These are phyloP conservation scores for Colossoma macropomum DNA, from an alignment of 2,113 vertebrate genomes.

Conservation along the genomic window DNA sequence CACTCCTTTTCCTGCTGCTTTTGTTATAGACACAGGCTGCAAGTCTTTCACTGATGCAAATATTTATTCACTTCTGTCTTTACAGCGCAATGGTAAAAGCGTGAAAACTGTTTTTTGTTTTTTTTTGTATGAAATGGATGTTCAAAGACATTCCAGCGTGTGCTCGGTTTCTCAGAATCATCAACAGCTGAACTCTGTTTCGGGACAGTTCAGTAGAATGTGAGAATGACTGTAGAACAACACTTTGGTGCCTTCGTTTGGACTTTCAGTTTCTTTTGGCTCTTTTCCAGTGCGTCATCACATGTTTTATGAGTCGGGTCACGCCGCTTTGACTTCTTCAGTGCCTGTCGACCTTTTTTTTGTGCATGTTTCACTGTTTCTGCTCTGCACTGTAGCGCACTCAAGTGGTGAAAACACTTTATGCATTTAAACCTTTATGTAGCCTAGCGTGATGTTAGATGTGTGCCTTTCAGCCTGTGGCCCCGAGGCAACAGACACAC, in stretches of 20 bases:
- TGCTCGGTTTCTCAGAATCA: conserved; percentile 16
- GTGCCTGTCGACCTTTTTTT: not conserved
- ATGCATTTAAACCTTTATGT: conserved; percentile 2
- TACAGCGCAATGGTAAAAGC: conserved; percentile 1
- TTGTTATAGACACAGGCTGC: conserved; percentile 27
- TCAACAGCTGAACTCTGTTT: conserved; percentile 8
- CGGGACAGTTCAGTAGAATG: conserved; percentile 21
- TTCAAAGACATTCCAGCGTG: conserved; percentile 49
- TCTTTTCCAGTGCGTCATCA: not conserved
- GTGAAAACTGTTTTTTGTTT: not conserved
- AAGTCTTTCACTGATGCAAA: conserved; percentile 7
- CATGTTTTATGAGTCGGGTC: conserved; percentile 9
- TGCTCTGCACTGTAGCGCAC: conserved; percentile 28
- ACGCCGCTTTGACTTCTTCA: not conserved
- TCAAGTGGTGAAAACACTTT: conserved; percentile 32
- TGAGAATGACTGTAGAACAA: conserved; percentile 17
- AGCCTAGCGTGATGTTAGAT: conserved; percentile 10
- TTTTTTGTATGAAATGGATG: not conserved
- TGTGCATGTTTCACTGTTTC: conserved; percentile 36
- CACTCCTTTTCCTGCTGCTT: conserved; percentile 33
- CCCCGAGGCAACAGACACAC: conserved; percentile 17
- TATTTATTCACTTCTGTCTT: conserved; percentile 37
- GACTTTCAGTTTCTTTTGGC: not conserved
- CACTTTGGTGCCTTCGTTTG: conserved; percentile 17
- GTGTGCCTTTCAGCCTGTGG: conserved; percentile 5